Evolutionary conservation across 2,888 invertebrate species (phyloP).

Genomic region (Polydrusus cervinus): DNA sequence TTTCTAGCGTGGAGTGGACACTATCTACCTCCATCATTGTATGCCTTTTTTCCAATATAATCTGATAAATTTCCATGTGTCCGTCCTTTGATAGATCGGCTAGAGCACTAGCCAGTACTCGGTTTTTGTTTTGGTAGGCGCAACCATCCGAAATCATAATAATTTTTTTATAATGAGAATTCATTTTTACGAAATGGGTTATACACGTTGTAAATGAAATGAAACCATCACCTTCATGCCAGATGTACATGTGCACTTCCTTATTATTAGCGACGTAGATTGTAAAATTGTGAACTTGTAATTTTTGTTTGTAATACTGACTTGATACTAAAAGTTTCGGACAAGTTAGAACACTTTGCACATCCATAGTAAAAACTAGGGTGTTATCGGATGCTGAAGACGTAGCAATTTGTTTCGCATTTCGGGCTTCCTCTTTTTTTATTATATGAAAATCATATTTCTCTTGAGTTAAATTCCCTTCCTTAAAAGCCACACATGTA

Average conservation of each 20-base stretch:
- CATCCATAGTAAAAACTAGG: background rate
- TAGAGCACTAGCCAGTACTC: constrained; percentile 31
- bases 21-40: constrained; percentile 54
- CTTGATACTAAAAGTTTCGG: background rate
- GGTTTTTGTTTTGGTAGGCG: constrained; percentile 43
- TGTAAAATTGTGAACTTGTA: constrained; percentile 7
- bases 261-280: background rate
- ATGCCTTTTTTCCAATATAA: constrained; percentile 50
- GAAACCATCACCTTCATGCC: background rate
- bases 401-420: background rate
- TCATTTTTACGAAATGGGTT: background rate
- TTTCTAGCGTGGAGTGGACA: constrained; percentile 45
- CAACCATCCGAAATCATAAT: constrained; percentile 46
- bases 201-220: constrained; percentile 4
- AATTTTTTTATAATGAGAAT: background rate
- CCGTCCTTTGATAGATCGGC: constrained; percentile 16
- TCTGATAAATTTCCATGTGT: constrained; percentile 40
- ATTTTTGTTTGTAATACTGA: constrained; percentile 13
- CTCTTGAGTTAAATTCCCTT: background rate
- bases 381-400: background rate
- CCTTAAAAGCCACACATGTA: background rate
- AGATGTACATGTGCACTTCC: background rate
- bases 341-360: background rate
- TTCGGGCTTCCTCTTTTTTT: constrained; percentile 1
- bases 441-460: background rate